These are phyloP conservation scores for Saturnia japonica DNA, from an alignment of 2,888 invertebrate species.

Conservation along the genomic window DNA sequence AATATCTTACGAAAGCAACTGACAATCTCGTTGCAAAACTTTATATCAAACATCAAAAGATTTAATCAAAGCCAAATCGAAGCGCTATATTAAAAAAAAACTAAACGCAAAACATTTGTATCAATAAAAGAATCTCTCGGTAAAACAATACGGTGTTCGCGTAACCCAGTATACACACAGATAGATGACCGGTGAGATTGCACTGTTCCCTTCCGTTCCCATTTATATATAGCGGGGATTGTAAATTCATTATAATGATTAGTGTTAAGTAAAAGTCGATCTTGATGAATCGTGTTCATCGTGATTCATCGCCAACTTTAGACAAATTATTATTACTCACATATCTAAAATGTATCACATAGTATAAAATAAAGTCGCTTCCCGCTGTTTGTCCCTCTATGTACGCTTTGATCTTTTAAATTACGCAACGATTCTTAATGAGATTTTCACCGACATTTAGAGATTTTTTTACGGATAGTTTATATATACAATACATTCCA, in stretches of 20 bases:
- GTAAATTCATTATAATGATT: slow-evolving; percentile 14
- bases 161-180: slow-evolving; percentile 46
- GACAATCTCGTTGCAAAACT: slow-evolving; percentile 12
- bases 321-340: background rate
- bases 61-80: slow-evolving; percentile 24
- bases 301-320: background rate
- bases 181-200: slow-evolving; percentile 56
- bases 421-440: no score
- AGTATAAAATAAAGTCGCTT: no score
- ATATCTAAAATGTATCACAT: no score
- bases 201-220: slow-evolving; percentile 44
- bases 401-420: no score
- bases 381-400: no score
- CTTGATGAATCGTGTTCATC: background rate
- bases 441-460: no score
- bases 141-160: slow-evolving; percentile 46
- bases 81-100: slow-evolving; percentile 23
- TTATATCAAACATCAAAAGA: slow-evolving; percentile 19
- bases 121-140: slow-evolving; percentile 35
- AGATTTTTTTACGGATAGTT: no score
- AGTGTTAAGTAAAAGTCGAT: slow-evolving; percentile 9
- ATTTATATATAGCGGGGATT: slow-evolving; percentile 32
- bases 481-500: no score
- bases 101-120: slow-evolving; percentile 25
- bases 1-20: background rate